Base-by-base conservation (phyloP, 2,888 invertebrate genomes). In the Lacanobia oleracea region DNA sequence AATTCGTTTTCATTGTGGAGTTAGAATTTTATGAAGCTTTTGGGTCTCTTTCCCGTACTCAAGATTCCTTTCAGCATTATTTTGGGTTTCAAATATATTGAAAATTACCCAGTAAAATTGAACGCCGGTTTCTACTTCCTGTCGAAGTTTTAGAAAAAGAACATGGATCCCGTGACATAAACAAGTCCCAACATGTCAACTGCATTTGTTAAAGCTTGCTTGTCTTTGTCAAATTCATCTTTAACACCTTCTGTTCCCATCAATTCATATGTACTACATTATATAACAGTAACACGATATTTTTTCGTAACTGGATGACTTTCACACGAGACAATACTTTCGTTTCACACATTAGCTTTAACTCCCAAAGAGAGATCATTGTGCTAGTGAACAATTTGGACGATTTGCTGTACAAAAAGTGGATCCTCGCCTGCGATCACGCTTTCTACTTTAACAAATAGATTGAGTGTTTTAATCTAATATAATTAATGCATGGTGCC, bases 271-370 rank as follows among this genome's bases (percentile, higher is more conserved):
- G 66, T 75, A 71, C 75, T 80, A 74, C 51, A 73, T 86, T 78
- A 79, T 72, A 67, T 83, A 82, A 83, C 75, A 27, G 43, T 65
- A 66, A 57, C 23, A 23, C 21, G 63, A 67, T 66, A 54, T 64
- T 82, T 81, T 82, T 81, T 84, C 67, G 70, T 78, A 73, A 70
- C 74, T 83, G 71, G 71, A 81, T 86, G 87, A 88, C 90, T 92
- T 92, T 91, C 90, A 87, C 85, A 84, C 74, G 72, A 82, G 83
- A 90, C 88, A 88, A 89, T 91, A 90, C 89, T 88, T 88, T 88
- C 86, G 76, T 88, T 91, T 91, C 89, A 87, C 90, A 89, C 89
- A 88, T 88, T 87, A 88, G 80, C 83, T 87, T 87, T 86, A 85
- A 85, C 82, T 83, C 78, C 67, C 79, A 77, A 84, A 77, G 85